Evolutionary conservation across 2,797 vertebrate species (phyloP).

Genomic region (Hapalemur alaotrensis): DNA sequence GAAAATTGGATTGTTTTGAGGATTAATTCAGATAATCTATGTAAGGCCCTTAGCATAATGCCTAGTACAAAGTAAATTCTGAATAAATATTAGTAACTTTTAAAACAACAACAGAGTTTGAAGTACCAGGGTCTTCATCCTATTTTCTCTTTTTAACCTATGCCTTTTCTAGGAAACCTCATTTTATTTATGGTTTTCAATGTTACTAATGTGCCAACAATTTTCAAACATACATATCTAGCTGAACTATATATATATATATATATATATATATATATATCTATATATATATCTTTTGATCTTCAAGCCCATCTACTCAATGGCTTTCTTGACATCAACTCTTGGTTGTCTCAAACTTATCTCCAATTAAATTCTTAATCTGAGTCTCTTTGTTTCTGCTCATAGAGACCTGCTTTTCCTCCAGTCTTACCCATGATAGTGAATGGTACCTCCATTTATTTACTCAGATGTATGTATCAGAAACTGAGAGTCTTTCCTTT

Average conservation of each 20-base stretch:
- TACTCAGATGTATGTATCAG: not conserved
- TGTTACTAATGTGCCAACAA: not conserved
- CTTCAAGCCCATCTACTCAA: not conserved
- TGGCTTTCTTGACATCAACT: not conserved
- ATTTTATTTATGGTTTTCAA: not conserved
- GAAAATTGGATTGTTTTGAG: constrained; percentile 12
- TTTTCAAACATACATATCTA: not conserved
- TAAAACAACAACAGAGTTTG: not conserved
- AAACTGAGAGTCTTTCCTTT: not conserved
- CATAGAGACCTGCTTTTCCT: not conserved
- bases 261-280: too few species aligned
- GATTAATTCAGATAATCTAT: not conserved
- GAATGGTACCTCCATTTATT: not conserved
- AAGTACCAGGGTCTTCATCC: not conserved
- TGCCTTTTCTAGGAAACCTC: not conserved
- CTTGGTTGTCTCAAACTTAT: not conserved
- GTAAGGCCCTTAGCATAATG: not conserved
- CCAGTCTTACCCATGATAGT: not conserved
- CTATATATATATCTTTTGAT: not conserved
- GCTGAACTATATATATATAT: not conserved
- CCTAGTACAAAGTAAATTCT: not conserved
- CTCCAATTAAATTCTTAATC: not conserved
- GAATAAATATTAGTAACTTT: not conserved
- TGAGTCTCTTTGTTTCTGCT: not conserved
- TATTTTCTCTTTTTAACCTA: not conserved